These are phyloP conservation scores for Gonioctena quinquepunctata DNA, from an alignment of 1,140 invertebrate genomes.

Conservation along the genomic window DNA sequence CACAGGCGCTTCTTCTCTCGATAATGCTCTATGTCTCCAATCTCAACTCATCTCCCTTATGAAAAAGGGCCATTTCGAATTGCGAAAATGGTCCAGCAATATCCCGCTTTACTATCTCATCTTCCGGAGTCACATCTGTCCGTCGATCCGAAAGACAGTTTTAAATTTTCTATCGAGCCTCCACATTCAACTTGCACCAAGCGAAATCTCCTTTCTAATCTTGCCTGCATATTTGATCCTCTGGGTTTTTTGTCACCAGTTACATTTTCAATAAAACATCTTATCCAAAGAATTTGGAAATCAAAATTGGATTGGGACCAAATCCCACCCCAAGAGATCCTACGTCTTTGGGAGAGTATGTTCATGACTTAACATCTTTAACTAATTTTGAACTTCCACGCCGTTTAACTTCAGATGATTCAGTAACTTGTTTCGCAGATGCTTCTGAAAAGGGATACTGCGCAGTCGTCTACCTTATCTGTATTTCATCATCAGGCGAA, in stretches of 20 bases:
- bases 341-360: slow-evolving; percentile 45
- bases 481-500: too few relatives aligned
- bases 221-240: slow-evolving; percentile 48
- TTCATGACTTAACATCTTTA: too few relatives aligned
- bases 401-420: too few relatives aligned
- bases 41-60: neutral
- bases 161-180: neutral
- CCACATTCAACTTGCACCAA: slow-evolving; percentile 35
- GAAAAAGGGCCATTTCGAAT: too few relatives aligned
- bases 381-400: too few relatives aligned
- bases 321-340: slow-evolving; percentile 26
- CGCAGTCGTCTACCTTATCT: too few relatives aligned
- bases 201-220: slow-evolving; percentile 41
- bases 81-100: neutral
- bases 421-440: too few relatives aligned
- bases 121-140: too few relatives aligned
- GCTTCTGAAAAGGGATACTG: too few relatives aligned
- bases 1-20: neutral
- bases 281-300: slow-evolving; percentile 50
- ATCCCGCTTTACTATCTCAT: neutral
- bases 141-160: too few relatives aligned
- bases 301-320: slow-evolving; percentile 47
- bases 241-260: slow-evolving; percentile 47
- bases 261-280: slow-evolving; percentile 44
- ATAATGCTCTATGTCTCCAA: neutral